Base-by-base conservation (phyloP, 2,113 vertebrate species). In the Psilopsiagon aurifrons region DNA sequence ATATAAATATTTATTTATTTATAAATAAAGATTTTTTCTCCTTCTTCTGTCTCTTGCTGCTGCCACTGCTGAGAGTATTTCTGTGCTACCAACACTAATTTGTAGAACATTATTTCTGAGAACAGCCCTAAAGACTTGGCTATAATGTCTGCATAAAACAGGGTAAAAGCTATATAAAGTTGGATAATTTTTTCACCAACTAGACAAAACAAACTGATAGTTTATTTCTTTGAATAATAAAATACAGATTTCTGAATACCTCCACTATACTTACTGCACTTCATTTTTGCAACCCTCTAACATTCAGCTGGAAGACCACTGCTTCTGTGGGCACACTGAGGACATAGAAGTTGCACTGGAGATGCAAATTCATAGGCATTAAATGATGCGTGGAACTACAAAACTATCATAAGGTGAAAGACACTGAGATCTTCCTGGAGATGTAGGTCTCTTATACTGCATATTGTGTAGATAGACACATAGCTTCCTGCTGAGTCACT, bases 191-290 rank as follows among this genome's bases (percentile, higher is more conserved):
- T 88, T 52, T 37, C 16, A 83, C 22, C 33, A 78, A 24, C 28
- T 24, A 66, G n/a, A 39, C 3, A 57, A 74, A 37, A 37, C 2
- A 57, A 62, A 46, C 4, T 7, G 37, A 28, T 25, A 2, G 5
- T 31, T 71, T 37, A 31, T 46, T 85, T 67, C 41, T 82, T 88
- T 28, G 23, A 81, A 64, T 51, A 64, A 62, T 15, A 52, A 69
- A n/a, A 13, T 17, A 62, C 0, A 0, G 28, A 6, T 35, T 54
- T 35, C 57, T 69, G 51, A 70, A 55, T n/a, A 35, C 3, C 3
- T 20, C 33, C 11, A 16, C 8, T 35, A 43, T 66, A 52, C 10
- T 46, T 31, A 47, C 7, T 49, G 35, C 20, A 33, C 22, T 70
- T 49, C 17, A 11, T 22, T 77, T 66, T 11, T 33, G 17, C 60